A percentile compares a stretch with the other conserved stretches of the same genome.
phyloP scores from a whole-genome alignment of 2,113 vertebrate genomes.

The Gadus macrocephalus region DNA sequence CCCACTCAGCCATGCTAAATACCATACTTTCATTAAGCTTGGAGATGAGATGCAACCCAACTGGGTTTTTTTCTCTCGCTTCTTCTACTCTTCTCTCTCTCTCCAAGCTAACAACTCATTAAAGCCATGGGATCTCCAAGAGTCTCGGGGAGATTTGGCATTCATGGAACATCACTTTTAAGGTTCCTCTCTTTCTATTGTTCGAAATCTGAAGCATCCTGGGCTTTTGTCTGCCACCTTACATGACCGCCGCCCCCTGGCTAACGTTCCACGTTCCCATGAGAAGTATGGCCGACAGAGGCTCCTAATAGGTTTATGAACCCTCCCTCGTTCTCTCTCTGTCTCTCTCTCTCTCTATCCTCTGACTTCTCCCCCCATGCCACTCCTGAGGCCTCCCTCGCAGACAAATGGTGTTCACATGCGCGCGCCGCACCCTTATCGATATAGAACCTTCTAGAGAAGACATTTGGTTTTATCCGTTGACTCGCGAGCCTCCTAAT shows the following conservation, averaged over 20 bases:
- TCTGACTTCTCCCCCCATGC: neutral
- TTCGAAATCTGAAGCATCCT: conserved; percentile 20
- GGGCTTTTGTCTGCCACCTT: conserved; percentile 1
- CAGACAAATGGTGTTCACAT: neutral
- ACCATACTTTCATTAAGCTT: conserved; percentile 41
- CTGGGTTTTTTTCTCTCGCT: neutral
- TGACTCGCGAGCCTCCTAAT: no score
- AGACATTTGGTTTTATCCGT: no score
- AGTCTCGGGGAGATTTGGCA: conserved; percentile 25
- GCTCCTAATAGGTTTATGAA: conserved; percentile 16
- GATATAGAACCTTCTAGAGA: no score
- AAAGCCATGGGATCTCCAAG: conserved; percentile 14
- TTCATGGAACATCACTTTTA: neutral
- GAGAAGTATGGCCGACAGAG: conserved; percentile 1
- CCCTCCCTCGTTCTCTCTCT: neutral
- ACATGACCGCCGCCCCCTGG: conserved; percentile 1
- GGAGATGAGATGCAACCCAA: conserved; percentile 20
- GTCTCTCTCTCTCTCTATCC: conserved; percentile 3
- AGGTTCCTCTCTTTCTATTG: neutral
- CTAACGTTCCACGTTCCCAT: neutral
- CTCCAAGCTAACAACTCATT: conserved; percentile 33
- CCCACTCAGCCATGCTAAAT: conserved; percentile 34
- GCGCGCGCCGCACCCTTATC: neutral
- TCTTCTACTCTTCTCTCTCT: no score
- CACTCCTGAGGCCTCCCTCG: neutral